Conservation (phyloP, 2,113 vertebrate species). For the Fulica atra region DNA sequence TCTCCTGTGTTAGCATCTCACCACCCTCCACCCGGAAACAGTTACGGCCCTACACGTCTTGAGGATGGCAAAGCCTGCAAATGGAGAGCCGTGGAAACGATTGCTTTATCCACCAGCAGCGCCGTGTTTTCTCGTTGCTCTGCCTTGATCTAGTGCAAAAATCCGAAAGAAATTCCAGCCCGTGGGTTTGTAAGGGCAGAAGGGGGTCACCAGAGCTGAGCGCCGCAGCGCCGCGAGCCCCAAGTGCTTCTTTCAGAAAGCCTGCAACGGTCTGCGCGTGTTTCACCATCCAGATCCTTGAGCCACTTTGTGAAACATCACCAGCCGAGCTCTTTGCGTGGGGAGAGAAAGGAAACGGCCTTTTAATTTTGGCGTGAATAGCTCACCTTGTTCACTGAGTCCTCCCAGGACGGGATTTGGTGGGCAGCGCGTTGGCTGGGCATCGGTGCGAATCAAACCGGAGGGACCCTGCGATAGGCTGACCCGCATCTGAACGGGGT, state of each 20-base stretch:
- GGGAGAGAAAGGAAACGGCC: not conserved
- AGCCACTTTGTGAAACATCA: not conserved
- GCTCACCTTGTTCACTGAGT: not conserved
- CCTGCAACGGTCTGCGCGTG: not conserved
- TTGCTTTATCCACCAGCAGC: not conserved
- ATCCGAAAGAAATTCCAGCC: not conserved
- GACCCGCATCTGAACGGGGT: rapidly evolving
- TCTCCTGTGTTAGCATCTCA: not conserved
- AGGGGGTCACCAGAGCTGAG: not conserved
- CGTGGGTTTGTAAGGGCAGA: not conserved
- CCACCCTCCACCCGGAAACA: not conserved
- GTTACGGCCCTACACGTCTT: not conserved
- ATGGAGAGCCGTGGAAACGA: not conserved
- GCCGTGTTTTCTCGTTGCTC: not conserved
- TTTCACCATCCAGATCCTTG: not conserved
- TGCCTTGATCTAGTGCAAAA: not conserved
- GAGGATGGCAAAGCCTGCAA: not conserved
- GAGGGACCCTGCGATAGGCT: rapidly evolving
- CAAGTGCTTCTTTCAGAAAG: not conserved
- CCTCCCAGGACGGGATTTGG: no score
- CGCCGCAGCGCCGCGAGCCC: not conserved
- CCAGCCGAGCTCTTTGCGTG: not conserved
- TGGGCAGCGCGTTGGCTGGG: not conserved
- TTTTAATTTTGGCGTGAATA: not conserved
- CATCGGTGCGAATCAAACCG: rapidly evolving